Percentiles rank a stretch among this genome's conserved stretches.
These are phyloP conservation scores for Drosophila colorata DNA, from an alignment of 2,888 invertebrate genomes.

Conservation along the genomic window DNA sequence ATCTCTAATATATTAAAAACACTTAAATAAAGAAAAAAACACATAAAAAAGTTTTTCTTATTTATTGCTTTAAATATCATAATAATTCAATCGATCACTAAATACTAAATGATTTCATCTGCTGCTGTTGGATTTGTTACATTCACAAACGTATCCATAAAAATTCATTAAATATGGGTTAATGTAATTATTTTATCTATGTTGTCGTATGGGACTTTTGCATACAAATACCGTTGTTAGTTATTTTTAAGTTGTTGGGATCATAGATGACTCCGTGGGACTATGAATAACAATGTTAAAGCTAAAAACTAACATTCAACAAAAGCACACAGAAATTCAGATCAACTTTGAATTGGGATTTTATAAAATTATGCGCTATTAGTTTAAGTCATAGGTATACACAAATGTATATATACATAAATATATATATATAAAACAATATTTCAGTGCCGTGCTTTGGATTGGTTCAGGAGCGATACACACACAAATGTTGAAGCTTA, in stretches of 20 bases:
- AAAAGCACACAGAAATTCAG: slow-evolving; percentile 63
- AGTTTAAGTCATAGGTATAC: slow-evolving; percentile 25
- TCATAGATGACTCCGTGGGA: slow-evolving; percentile 40
- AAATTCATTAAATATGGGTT: slow-evolving; percentile 20
- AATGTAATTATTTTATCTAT: slow-evolving; percentile 45
- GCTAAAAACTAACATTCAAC: slow-evolving; percentile 59
- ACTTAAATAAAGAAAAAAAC: slow-evolving; percentile 2
- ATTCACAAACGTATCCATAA: slow-evolving; percentile 30
- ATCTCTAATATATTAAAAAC: not conserved
- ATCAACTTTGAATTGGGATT: slow-evolving; percentile 36
- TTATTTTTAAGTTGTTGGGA: slow-evolving; percentile 43
- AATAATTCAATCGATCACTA: slow-evolving; percentile 58
- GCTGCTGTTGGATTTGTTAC: slow-evolving; percentile 22
- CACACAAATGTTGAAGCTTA: slow-evolving; percentile 20
- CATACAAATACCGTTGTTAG: slow-evolving; percentile 62
- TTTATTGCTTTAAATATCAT: slow-evolving; percentile 58
- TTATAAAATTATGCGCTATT: slow-evolving; percentile 27
- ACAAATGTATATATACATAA: slow-evolving; percentile 20
- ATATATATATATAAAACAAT: slow-evolving; percentile 36
- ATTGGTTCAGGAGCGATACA: slow-evolving; percentile 26
- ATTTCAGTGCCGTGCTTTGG: slow-evolving; percentile 51
- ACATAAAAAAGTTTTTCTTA: slow-evolving; percentile 43
- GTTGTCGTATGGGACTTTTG: slow-evolving; percentile 37
- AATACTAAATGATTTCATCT: slow-evolving; percentile 54
- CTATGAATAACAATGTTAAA: slow-evolving; percentile 53